Conservation (phyloP, 1,140 invertebrate genomes). For the Tetramorium simillimum region DNA sequence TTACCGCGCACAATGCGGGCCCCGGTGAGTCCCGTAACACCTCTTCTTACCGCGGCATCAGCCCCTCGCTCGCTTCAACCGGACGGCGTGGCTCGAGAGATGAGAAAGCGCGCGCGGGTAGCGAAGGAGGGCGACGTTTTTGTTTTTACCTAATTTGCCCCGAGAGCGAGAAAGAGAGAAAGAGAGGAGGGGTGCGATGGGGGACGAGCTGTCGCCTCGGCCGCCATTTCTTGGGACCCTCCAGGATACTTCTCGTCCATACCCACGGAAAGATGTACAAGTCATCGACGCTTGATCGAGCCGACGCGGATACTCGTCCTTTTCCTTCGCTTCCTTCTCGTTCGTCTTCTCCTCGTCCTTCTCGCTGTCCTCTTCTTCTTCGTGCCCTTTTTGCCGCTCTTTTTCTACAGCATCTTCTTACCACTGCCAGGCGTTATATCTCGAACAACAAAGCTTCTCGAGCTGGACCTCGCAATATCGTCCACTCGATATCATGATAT, state of each 20-base stretch:
- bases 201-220: constrained; percentile 67
- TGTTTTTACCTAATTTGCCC: constrained; percentile 81
- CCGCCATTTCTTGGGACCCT: constrained; percentile 71
- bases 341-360: not conserved
- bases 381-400: constrained; percentile 14
- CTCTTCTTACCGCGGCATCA: constrained; percentile 61
- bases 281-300: constrained; percentile 81
- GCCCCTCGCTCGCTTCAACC: constrained; percentile 17
- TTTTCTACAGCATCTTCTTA: constrained; percentile 27
- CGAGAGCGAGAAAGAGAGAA: constrained; percentile 31
- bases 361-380: not conserved
- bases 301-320: constrained; percentile 72
- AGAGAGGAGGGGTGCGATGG: constrained; percentile 18
- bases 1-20: constrained; percentile 72
- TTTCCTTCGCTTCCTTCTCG: not conserved
- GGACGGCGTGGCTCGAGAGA: constrained; percentile 45
- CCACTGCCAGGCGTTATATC: constrained; percentile 29
- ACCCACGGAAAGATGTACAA: constrained; percentile 78
- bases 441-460: constrained; percentile 30
- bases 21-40: constrained; percentile 65
- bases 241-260: constrained; percentile 70
- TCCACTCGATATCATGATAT: constrained; percentile 36
- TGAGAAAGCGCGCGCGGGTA: constrained; percentile 40
- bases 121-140: constrained; percentile 69
- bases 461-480: constrained; percentile 11